Base-by-base conservation (phyloP, 2,888 invertebrate species). In the Hyles lineata region DNA sequence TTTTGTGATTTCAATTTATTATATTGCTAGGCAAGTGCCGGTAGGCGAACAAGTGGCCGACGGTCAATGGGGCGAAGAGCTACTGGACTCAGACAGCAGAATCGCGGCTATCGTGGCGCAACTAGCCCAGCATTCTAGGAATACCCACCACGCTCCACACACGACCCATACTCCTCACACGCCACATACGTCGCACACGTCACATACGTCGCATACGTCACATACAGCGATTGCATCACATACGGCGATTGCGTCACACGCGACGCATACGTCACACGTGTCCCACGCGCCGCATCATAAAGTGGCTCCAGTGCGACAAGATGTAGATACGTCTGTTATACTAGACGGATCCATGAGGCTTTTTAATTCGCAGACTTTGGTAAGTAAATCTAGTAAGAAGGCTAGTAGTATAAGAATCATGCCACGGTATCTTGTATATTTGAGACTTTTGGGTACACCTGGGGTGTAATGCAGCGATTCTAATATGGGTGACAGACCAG, bases 51-150 rank as follows among this genome's bases (percentile, higher is more conserved):
- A 87, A 72, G 90, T 90, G 58, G 85, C 85, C 0, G 92, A 91
- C 7, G 91, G 90, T 0, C 91, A 87, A 52, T 94, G 93, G 94
- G 86, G 84, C 4, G 94, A 94, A 70, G 93, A 93, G 76, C 79
- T 94, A 9, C 76, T 94, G 77, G 94, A 92, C 70, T 82, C 89
- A 0, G 92, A 92, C 9, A 87, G 88, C 17, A 82, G 90, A 58
- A 81, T 94, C 75, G 95, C 90, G 0, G 94, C 93, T 0, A 81
- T 93, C 5, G 91, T 93, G 75, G 93, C 93, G 0, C 94, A 93
- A 43, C 83, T 91, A 0, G 80, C 88, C 0, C 92, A 84, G 76
- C 88, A 81, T 74, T 79, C 88, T 0, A 78, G 90, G 4, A 76
- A 82, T 1, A 77, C 89, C 0, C 86, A 87, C 25, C 87, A 87